Evolutionary conservation across 2,797 vertebrate species (phyloP), one percentile per base, ranked within the genome.

Genomic region (Tangara arthus): DNA sequence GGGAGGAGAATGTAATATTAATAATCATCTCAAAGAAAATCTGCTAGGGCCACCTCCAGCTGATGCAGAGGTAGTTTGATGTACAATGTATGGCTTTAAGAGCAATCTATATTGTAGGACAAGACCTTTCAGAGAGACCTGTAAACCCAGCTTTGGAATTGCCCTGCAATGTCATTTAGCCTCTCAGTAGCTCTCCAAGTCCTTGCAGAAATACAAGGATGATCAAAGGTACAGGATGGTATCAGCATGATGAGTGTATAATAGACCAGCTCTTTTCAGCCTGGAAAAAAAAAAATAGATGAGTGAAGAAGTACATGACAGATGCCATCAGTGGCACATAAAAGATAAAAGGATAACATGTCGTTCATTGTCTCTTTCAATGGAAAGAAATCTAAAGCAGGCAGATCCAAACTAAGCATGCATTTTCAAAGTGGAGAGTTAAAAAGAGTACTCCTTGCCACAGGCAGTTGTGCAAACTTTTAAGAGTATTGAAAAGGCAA

Each of bases 301-400:
- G 44, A 87, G 28, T 60, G 53, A 85, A 95, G 27, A 88, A 9
- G 49, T 83, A 90, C 85, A 94, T 42, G 80, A 83, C 56, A 94
- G 72, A 68, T 91, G 61, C 22, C 77, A 81, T 75, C 90, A 81
- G 41, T 64, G 37, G 46, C 85, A 75, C 65, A 81, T 41, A 64
- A 85, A 87, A 88, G 90, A 95, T 85, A 37, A 94, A 90, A 94
- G 86, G 88, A 60, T 86, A 93, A 41, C 55, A 82, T 70, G 79
- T 57, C 16, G 1, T 64, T 83, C 56, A 49, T 88, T 73, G 76
- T 83, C 61, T 60, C 28, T 71, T 77, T 81, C 72, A 81, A 28
- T 49, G n/a, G 30, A 81, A 80, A 6, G 41, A 87, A 80, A 81
- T 39, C 42, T 18, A 83, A 93, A 86, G 41, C 28, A 83, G 53